phyloP scores from a whole-genome alignment of 2,113 vertebrate species.

The Equus quagga region DNA sequence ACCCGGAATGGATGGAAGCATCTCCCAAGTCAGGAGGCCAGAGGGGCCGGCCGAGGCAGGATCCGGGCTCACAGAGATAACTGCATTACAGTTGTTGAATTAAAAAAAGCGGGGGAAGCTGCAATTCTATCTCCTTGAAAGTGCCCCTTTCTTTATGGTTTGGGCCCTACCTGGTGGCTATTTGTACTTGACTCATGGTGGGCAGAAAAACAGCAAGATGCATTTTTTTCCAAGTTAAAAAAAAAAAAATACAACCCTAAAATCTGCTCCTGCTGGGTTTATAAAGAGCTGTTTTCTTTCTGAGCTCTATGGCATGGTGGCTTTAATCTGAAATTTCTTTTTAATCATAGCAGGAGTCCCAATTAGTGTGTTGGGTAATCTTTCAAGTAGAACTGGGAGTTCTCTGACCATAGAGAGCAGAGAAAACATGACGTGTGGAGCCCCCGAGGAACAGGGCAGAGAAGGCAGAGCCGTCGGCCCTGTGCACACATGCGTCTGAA shows the following conservation, averaged over 20 bases:
- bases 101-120: neutral
- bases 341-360: constrained; percentile 91
- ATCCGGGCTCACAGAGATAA: constrained; percentile 60
- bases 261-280: constrained; percentile 86
- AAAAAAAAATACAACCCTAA: constrained; percentile 60
- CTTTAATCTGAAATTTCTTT: constrained; percentile 91
- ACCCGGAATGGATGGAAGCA: neutral
- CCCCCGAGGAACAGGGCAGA: constrained; percentile 5
- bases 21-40: constrained; percentile 2
- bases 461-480: neutral
- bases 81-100: constrained; percentile 51
- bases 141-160: constrained; percentile 47
- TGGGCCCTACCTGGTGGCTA: constrained; percentile 25
- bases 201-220: constrained; percentile 80
- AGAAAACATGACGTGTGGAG: constrained; percentile 58
- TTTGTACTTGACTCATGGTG: constrained; percentile 63
- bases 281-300: constrained; percentile 89
- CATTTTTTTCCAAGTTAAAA: constrained; percentile 80
- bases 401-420: constrained; percentile 68
- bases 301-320: constrained; percentile 83
- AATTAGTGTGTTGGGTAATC: constrained; percentile 89
- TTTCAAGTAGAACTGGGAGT: constrained; percentile 84
- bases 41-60: neutral
- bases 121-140: constrained; percentile 67
- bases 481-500: neutral